Percentiles rank a stretch among this genome's conserved stretches.
Conservation (phyloP, 2,888 invertebrate genomes). For the Euplexia lucipara region DNA sequence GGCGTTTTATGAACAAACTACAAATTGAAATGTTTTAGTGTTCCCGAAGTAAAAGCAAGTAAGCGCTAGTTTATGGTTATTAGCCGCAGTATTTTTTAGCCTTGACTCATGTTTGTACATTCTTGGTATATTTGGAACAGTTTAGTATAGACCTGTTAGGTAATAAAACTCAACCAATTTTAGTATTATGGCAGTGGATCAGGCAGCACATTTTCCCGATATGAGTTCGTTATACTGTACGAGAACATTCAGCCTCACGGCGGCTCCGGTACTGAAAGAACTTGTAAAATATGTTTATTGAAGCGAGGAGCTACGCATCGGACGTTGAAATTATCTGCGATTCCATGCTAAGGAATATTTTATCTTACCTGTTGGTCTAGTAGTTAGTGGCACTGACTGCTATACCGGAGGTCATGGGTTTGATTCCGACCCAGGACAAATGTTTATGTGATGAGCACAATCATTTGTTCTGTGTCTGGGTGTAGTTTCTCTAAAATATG, state of each 20-base stretch:
- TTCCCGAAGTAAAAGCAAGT: conserved; percentile 32
- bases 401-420: too few species aligned
- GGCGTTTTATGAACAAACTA: conserved; percentile 25
- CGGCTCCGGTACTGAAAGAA: conserved; percentile 22
- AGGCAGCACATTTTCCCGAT: conserved; percentile 11
- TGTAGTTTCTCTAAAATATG: too few species aligned
- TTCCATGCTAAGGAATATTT: conserved; percentile 9
- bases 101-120: conserved; percentile 42
- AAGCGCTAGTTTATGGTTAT: conserved; percentile 40
- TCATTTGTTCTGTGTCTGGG: too few species aligned
- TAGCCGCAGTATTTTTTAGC: conserved; percentile 23
- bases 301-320: conserved; percentile 11
- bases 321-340: conserved; percentile 6
- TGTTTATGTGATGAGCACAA: too few species aligned
- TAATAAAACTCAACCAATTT: conserved; percentile 30
- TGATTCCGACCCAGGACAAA: too few species aligned
- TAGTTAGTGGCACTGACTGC: too few species aligned
- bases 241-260: conserved; percentile 17
- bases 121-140: neutral
- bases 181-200: conserved; percentile 25
- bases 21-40: conserved; percentile 50
- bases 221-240: conserved; percentile 26
- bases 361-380: too few species aligned
- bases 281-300: conserved; percentile 44
- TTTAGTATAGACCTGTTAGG: conserved; percentile 24